Conservation (phyloP, 2,113 vertebrate species). For the Phoxinus phoxinus region DNA sequence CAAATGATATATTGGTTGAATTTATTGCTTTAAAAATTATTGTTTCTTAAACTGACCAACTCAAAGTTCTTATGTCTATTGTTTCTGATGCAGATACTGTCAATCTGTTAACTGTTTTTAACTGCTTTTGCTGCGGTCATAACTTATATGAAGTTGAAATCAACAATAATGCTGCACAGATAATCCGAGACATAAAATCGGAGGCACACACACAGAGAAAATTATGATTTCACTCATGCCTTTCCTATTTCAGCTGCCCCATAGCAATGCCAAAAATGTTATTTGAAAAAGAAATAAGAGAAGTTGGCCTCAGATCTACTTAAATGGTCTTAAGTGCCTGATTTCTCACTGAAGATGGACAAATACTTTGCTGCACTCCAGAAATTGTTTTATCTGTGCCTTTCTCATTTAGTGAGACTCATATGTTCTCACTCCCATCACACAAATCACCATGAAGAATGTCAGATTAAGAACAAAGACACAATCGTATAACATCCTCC, state of each 20-base stretch:
- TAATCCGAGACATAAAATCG: too few relatives aligned
- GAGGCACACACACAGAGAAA: too few relatives aligned
- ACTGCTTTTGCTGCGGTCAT: too few relatives aligned
- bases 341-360: not conserved
- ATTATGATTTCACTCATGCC: too few relatives aligned
- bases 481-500: not conserved
- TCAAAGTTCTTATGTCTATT: not conserved
- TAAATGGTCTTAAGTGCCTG: not conserved
- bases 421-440: slow-evolving; percentile 6
- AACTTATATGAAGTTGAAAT: too few relatives aligned
- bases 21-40: not conserved
- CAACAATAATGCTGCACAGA: too few relatives aligned
- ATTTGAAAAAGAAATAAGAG: not conserved
- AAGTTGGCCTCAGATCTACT: not conserved
- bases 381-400: not conserved
- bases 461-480: slow-evolving; percentile 16
- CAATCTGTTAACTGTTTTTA: too few relatives aligned
- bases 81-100: not conserved
- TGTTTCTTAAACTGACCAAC: not conserved
- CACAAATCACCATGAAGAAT: slow-evolving; percentile 32
- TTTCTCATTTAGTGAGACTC: slow-evolving; percentile 11
- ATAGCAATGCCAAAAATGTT: slow-evolving; percentile 13
- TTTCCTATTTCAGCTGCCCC: not conserved
- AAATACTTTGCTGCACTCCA: not conserved
- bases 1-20: not conserved